Conservation (phyloP, 2,113 vertebrate species). For the Sterna hirundo region DNA sequence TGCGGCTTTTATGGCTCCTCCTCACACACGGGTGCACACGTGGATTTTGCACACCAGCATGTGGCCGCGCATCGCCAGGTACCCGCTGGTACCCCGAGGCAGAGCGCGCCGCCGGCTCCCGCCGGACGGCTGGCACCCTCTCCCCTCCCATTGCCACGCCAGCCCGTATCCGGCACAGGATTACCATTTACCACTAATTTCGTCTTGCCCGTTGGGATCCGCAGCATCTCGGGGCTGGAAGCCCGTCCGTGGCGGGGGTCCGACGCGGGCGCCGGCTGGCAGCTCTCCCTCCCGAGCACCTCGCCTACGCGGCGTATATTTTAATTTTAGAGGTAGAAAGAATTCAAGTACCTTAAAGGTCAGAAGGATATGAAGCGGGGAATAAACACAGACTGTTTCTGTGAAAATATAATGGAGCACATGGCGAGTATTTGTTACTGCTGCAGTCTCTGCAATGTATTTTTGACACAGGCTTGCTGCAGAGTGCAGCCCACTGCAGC, state of each 20-base stretch:
- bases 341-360: background rate
- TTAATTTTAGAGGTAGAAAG: background rate
- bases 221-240: accelerated
- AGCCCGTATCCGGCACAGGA: accelerated
- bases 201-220: accelerated
- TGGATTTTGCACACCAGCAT: accelerated
- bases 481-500: constrained; percentile 55
- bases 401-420: background rate
- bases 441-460: constrained; percentile 2
- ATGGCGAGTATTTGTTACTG: background rate
- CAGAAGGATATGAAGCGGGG: background rate
- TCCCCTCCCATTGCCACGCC: accelerated
- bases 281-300: background rate
- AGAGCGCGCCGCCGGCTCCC: accelerated
- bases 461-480: background rate
- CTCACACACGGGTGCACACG: accelerated
- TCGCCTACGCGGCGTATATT: background rate
- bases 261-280: accelerated
- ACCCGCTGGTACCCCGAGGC: accelerated
- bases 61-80: accelerated
- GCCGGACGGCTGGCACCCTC: accelerated
- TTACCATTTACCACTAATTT: accelerated
- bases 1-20: accelerated
- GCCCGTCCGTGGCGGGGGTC: accelerated
- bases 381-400: background rate